Evolutionary conservation across 2,797 vertebrate genomes (phyloP).

Genomic region (Xenopus petersii): DNA sequence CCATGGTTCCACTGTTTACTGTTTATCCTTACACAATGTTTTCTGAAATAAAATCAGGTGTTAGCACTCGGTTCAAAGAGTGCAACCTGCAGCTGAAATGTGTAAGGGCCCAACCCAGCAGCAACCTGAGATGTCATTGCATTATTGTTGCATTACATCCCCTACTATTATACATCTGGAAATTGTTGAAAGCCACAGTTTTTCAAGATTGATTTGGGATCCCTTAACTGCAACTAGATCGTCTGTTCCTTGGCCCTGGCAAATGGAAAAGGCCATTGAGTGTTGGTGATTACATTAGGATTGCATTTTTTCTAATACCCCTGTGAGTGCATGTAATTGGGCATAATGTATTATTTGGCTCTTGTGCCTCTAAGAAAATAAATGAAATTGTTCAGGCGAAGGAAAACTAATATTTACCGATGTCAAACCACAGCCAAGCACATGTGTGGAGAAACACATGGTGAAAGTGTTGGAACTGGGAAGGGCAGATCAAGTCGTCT

Average conservation of each 20-base stretch:
- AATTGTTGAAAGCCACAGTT: neutral
- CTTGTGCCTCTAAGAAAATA: neutral
- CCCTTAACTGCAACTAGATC: neutral
- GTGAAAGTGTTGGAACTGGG: too few species aligned
- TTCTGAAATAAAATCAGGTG: too few species aligned
- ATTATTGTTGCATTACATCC: neutral
- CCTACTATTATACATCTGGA: too few species aligned
- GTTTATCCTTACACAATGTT: too few species aligned
- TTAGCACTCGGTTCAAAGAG: too few species aligned
- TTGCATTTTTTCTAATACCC: neutral
- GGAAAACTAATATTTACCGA: neutral
- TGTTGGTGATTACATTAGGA: neutral
- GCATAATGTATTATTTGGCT: neutral
- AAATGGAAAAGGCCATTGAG: neutral
- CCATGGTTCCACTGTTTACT: too few species aligned
- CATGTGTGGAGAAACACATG: too few species aligned
- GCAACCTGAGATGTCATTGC: neutral
- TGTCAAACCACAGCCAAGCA: too few species aligned
- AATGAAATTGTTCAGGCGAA: neutral
- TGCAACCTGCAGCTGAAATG: too few species aligned
- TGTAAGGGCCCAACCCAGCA: too few species aligned
- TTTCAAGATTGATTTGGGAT: too few species aligned
- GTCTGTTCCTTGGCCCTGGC: neutral
- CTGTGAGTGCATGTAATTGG: neutral
- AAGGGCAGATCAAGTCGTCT: too few species aligned